phyloP scores from a whole-genome alignment of 1,140 invertebrate genomes.

The Hydropsyche tenuis region DNA sequence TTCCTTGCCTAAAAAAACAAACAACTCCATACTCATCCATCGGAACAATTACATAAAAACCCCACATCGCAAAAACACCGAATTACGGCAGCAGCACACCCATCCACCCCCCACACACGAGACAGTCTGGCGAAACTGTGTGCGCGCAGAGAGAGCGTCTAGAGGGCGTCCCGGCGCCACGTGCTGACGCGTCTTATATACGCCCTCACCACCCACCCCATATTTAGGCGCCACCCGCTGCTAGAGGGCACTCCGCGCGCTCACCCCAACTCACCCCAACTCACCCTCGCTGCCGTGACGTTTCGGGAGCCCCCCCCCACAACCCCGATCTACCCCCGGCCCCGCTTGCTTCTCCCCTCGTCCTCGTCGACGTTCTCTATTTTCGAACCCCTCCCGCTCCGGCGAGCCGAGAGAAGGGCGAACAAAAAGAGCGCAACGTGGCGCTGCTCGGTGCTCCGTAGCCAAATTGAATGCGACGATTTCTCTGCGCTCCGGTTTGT shows the following conservation, averaged over 20 bases:
- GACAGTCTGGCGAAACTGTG: constrained; percentile 35
- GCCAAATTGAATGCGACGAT: constrained; percentile 11
- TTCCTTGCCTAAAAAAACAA: no score
- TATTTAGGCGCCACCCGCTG: constrained; percentile 42
- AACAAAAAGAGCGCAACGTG: constrained; percentile 22
- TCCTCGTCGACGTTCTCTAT: no score
- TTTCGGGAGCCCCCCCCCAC: background rate
- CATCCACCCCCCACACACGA: no score
- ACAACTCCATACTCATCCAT: no score
- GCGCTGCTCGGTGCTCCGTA: background rate
- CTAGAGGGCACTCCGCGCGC: background rate
- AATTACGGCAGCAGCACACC: no score
- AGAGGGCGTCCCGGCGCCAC: constrained; percentile 48
- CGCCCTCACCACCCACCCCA: background rate
- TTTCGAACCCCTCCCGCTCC: no score
- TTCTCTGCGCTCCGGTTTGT: no score
- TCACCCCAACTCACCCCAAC: background rate
- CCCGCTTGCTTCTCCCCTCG: no score
- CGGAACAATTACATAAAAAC: no score
- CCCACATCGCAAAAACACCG: no score
- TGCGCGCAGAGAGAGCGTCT: constrained; percentile 33
- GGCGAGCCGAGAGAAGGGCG: background rate
- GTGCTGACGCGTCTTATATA: constrained; percentile 29
- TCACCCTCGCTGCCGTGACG: background rate
- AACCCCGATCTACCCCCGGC: background rate